These are phyloP conservation scores for Calliphora vicina DNA, from an alignment of 1,140 invertebrate species.

Conservation along the genomic window DNA sequence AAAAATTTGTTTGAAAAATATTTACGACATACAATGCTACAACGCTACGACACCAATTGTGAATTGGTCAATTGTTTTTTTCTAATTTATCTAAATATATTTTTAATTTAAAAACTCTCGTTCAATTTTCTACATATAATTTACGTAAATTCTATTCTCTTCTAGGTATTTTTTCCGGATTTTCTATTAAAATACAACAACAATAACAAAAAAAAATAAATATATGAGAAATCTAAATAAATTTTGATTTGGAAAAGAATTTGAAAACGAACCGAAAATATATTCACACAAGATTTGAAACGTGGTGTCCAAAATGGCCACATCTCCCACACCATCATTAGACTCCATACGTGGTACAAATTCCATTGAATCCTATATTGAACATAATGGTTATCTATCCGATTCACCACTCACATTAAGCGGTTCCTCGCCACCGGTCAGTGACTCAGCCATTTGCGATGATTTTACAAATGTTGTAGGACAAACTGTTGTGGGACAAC, in stretches of 20 bases:
- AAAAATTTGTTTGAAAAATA: too few relatives aligned
- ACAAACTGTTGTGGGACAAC: slow-evolving; percentile 56
- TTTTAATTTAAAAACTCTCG: too few relatives aligned
- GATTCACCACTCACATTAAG: slow-evolving; percentile 81
- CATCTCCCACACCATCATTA: slow-evolving; percentile 87
- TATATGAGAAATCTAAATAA: not conserved
- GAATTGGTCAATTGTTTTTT: too few relatives aligned
- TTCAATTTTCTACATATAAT: too few relatives aligned
- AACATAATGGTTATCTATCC: slow-evolving; percentile 68
- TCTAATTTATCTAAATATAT: too few relatives aligned
- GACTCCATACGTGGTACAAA: slow-evolving; percentile 88
- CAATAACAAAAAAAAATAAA: not conserved
- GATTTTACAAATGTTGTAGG: slow-evolving; percentile 61
- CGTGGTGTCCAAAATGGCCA: slow-evolving; percentile 44
- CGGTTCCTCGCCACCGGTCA: slow-evolving; percentile 81
- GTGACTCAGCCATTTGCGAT: slow-evolving; percentile 81
- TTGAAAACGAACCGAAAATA: not conserved
- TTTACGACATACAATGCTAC: too few relatives aligned
- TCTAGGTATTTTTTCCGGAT: not conserved
- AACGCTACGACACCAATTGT: too few relatives aligned
- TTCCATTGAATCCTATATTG: slow-evolving; percentile 83
- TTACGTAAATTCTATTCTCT: too few relatives aligned
- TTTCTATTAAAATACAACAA: not conserved
- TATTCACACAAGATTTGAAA: not conserved
- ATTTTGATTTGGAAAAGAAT: not conserved